Evolutionary conservation across 2,888 invertebrate genomes (phyloP), one percentile per base, ranked within the genome.

Genomic region (Caenorhabditis macrosperma): DNA sequence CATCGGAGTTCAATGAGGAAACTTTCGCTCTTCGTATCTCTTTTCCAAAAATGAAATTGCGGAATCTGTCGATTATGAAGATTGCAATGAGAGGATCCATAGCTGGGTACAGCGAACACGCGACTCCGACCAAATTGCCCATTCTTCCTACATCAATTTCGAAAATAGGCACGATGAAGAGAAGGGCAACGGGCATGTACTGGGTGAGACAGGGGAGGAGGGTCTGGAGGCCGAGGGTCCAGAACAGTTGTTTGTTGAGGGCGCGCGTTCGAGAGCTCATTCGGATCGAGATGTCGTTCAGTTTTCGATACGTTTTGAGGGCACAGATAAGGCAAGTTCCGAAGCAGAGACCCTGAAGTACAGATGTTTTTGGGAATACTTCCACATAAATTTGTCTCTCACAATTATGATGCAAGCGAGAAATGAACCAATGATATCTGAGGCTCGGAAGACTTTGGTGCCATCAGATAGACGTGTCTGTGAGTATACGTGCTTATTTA

Each of bases 61-160:
- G n/a, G n/a, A 26, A 1, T 20, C 41, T 9, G 3, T 30, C 22
- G 15, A 12, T 22, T 3, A 24, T 12, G 38, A 63, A 76, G 1
- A 76, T 76, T 17, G 68, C 68, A 30, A 76, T 68, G 15, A 76
- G n/a, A 6, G 76, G 76, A n/a, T 76, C 76, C 6, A 76, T 26
- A 5, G 55, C 61, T 0, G 76, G 67, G 22, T 76, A 76, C 1
- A 68, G 41, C 0, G 61, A 61, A 17, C 68, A 30, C 22, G 46
- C 63, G 0, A 46, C 61, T 1, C 60, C 66, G 2, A 55, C 54
- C 55, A 76, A 68, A 12, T 61, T 76, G 2, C 61, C 76, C 26
- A 61, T 26, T 33, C 61, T 48, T 12, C 68, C 67, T 9, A 63
- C 48, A 24, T 76, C 63, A 5, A 68, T 30, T 46, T 68, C 63